Conservation (phyloP, 2,113 vertebrate genomes). For the Epinephelus moara region DNA sequence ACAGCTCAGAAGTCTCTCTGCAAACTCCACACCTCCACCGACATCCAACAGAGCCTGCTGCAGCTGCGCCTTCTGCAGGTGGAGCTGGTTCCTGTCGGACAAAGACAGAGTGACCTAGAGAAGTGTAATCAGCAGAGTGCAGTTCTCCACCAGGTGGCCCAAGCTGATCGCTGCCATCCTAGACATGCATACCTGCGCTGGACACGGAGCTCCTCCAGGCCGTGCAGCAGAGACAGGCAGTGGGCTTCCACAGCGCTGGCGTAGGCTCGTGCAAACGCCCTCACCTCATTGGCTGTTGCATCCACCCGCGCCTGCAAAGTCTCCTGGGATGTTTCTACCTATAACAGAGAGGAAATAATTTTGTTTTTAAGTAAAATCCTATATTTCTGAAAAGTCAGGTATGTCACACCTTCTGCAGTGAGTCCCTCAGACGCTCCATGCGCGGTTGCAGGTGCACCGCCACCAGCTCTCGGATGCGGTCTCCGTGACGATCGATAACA, state of each 20-base stretch:
- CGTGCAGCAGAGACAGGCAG: conserved; percentile 86
- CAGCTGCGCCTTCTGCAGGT: conserved; percentile 90
- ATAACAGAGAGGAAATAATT: background rate
- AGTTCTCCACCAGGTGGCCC: no score
- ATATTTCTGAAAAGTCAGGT: background rate
- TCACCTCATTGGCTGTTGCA: conserved; percentile 82
- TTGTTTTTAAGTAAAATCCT: background rate
- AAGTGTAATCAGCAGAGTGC: no score
- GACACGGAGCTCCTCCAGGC: conserved; percentile 86
- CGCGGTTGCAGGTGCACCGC: conserved; percentile 81
- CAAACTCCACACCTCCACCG: conserved; percentile 87
- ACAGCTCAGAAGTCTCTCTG: conserved; percentile 85
- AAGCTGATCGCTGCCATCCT: no score
- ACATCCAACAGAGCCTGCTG: conserved; percentile 91
- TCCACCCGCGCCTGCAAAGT: conserved; percentile 76
- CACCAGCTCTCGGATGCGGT: conserved; percentile 86
- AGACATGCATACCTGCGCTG: conserved; percentile 77
- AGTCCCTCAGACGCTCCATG: conserved; percentile 81
- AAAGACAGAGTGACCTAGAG: background rate
- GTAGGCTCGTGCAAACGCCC: conserved; percentile 85
- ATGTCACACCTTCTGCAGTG: conserved; percentile 74
- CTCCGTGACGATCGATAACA: conserved; percentile 85
- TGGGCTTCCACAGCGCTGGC: conserved; percentile 88
- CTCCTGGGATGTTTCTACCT: conserved; percentile 78
- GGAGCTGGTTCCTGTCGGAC: conserved; percentile 84